These are phyloP conservation scores for Drosophila takahashii DNA, from an alignment of 1,140 invertebrate genomes.

Conservation along the genomic window DNA sequence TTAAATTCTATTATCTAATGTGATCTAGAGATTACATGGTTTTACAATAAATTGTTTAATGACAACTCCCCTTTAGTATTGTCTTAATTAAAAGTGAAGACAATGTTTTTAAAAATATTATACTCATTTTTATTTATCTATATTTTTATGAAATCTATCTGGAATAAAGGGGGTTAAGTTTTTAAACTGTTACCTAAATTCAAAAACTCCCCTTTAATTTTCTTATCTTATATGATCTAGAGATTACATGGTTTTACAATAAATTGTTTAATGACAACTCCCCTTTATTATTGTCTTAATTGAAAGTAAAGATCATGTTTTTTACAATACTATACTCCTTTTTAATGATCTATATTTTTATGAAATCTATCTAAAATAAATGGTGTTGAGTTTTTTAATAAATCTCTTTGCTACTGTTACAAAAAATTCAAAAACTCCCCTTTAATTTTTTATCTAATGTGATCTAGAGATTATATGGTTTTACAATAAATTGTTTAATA, in stretches of 20 bases:
- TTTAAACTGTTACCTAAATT: not conserved
- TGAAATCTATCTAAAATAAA: constrained; percentile 7
- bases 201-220: not conserved
- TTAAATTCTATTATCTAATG: not conserved
- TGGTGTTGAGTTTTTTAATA: constrained; percentile 6
- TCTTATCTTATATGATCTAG: not conserved
- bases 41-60: not conserved
- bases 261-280: not conserved
- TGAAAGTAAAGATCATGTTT: not conserved
- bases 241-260: too few relatives aligned
- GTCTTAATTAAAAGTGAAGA: not conserved
- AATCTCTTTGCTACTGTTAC: not conserved
- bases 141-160: not conserved
- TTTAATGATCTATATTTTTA: not conserved
- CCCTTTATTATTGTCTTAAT: not conserved
- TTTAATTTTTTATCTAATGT: not conserved
- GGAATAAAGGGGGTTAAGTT: constrained; percentile 18
- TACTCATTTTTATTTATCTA: not conserved
- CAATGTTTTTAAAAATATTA: too few relatives aligned
- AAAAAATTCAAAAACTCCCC: not conserved
- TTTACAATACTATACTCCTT: too few relatives aligned
- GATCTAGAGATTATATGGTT: not conserved
- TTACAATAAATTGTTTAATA: not conserved
- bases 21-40: not conserved
- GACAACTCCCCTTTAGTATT: not conserved